Evolutionary conservation across 2,797 vertebrate genomes (phyloP), one percentile per base, ranked within the genome.

Genomic region (Rhadinocentrus ornatus): DNA sequence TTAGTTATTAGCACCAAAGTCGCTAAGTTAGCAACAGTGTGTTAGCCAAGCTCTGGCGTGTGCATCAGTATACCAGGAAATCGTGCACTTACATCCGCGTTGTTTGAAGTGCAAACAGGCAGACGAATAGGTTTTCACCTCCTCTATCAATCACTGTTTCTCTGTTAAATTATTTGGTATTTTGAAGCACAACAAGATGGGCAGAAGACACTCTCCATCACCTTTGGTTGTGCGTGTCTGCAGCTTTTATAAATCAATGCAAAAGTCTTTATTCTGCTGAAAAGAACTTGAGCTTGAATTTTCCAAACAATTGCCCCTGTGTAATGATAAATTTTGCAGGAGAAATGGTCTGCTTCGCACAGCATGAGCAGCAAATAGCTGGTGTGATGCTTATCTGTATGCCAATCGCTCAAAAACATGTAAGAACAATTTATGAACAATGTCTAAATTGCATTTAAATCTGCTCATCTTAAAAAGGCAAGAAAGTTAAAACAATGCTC

Each of bases 231-330:
- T 48, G 29, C 62, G 70, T 39, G 64, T 70, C 48, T 75, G 62
- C 1, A 18, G 72, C 66, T 62, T 54, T 24, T 13, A 18, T 58
- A 31, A 27, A 15, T 70, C 44, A 66, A 37, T 41, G 59, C 5
- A 3, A 67, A 59, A 22, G 13, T 0, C 59, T 26, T 71, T 71
- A 55, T 69, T 61, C 24, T 6, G 68, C 62, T 66, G 37, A 78
- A 39, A 78, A 80, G 26, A 70, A 62, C 39, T 54, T 54, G 73
- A 68, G 83, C 79, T 37, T 24, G 16, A 52, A 76, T 76, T 73
- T 77, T 70, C 56, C 62, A 70, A 78, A 82, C 56, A 79, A 68
- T 64, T 80, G 70, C 69, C 60, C 66, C 37, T 60, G 71, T 65
- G 41, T 56, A 53, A 22, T 46, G 0, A 20, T 58, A 63, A 73